Conservation (phyloP, 2,113 vertebrate species). For the Oncorhynchus masou region DNA sequence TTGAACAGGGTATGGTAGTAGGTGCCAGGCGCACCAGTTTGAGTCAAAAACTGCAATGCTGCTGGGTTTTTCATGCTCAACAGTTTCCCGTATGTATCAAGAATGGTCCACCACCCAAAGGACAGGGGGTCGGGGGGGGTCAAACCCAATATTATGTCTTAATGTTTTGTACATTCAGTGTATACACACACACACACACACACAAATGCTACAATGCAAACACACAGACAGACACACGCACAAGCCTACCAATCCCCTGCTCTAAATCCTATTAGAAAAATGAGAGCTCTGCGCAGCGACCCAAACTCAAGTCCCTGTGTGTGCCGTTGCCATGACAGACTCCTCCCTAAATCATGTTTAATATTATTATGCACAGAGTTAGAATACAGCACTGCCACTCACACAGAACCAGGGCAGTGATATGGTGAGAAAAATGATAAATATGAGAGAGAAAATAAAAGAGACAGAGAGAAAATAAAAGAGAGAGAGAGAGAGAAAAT, state of each 20-base stretch:
- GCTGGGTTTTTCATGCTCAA: too few relatives aligned
- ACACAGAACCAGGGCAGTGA: slow-evolving; percentile 10
- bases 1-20: too few relatives aligned
- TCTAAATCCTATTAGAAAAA: slow-evolving; percentile 26
- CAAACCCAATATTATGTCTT: too few relatives aligned
- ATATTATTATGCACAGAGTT: background rate
- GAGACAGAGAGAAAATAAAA: too few relatives aligned
- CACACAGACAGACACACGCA: background rate
- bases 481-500: too few relatives aligned
- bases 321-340: background rate
- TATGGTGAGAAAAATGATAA: slow-evolving; percentile 24
- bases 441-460: too few relatives aligned
- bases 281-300: background rate
- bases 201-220: background rate
- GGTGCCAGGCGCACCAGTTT: too few relatives aligned
- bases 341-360: slow-evolving; percentile 11
- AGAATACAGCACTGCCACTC: background rate
- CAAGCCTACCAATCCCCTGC: background rate
- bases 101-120: too few relatives aligned
- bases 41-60: too few relatives aligned
- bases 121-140: too few relatives aligned
- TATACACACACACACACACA: background rate
- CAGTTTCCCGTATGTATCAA: too few relatives aligned
- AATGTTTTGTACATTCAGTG: too few relatives aligned
- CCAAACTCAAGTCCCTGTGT: background rate